A percentile compares a stretch with the other conserved stretches of the same genome.
These are phyloP conservation scores for Mesitornis unicolor DNA, from an alignment of 2,113 vertebrate genomes.

Conservation along the genomic window DNA sequence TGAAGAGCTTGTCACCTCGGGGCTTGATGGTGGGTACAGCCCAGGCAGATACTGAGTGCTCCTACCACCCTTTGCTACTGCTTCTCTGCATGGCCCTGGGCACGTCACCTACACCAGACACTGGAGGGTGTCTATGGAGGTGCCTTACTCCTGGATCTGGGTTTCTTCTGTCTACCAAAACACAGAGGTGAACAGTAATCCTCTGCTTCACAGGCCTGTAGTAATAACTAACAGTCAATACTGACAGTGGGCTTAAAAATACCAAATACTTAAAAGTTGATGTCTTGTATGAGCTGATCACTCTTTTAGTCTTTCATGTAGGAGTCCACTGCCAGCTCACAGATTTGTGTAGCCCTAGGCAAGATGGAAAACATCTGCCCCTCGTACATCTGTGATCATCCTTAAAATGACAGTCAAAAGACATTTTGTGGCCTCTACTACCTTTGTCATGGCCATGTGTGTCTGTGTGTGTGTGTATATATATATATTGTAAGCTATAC, in stretches of 20 bases:
- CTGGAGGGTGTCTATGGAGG: background rate
- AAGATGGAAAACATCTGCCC: background rate
- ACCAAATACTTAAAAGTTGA: background rate
- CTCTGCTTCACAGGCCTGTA: background rate
- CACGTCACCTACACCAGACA: background rate
- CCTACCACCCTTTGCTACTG: background rate
- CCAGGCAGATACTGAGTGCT: background rate
- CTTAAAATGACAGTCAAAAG: slow-evolving; percentile 9
- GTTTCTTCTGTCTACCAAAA: background rate
- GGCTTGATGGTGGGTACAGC: background rate
- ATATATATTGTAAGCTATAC: background rate
- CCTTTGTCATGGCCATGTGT: background rate
- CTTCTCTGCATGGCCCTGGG: background rate
- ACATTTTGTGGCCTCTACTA: background rate
- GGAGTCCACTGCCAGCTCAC: background rate
- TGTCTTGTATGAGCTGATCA: background rate
- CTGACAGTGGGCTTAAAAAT: background rate
- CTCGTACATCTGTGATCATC: background rate
- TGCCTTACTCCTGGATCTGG: background rate
- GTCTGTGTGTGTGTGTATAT: too few relatives aligned
- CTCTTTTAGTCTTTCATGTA: background rate
- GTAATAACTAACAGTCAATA: background rate
- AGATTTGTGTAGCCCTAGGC: background rate
- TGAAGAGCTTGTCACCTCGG: background rate
- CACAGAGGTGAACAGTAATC: background rate